Percentiles rank a stretch among this genome's conserved stretches.
Evolutionary conservation across 2,888 invertebrate species (phyloP).

Genomic region (Lycia hirtaria): DNA sequence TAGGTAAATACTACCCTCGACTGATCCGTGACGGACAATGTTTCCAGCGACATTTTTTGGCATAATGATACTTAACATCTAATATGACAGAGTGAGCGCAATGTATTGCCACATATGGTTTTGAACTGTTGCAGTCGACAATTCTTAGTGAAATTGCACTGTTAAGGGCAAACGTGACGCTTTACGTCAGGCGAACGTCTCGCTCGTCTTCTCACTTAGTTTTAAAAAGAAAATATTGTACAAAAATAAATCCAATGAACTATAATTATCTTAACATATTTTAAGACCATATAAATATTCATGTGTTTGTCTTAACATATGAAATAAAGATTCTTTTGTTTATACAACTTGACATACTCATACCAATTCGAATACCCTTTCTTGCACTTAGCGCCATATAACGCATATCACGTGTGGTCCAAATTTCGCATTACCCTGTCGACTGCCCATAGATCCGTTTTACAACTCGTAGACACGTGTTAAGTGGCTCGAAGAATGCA

Average conservation of each 20-base stretch:
- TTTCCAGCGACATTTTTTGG: too few species aligned
- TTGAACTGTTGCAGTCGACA: too few species aligned
- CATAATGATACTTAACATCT: too few species aligned
- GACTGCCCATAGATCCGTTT: conserved; percentile 61
- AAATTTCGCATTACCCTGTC: conserved; percentile 65
- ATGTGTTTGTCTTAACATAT: neutral
- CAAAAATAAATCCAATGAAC: neutral
- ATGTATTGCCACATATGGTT: too few species aligned
- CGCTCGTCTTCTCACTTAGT: too few species aligned
- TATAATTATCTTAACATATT: neutral
- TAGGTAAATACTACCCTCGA: too few species aligned
- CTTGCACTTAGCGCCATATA: conserved; percentile 22
- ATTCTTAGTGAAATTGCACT: too few species aligned
- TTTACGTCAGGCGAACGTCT: too few species aligned
- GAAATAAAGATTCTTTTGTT: neutral
- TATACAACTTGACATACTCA: conserved; percentile 2
- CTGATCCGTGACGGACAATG: too few species aligned
- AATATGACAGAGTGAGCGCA: too few species aligned
- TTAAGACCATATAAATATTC: neutral
- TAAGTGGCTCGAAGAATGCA: conserved; percentile 71
- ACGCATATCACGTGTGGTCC: conserved; percentile 62
- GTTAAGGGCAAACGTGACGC: too few species aligned
- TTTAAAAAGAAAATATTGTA: too few species aligned
- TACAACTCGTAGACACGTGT: conserved; percentile 68
- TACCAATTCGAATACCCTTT: conserved; percentile 26